These are phyloP conservation scores for Listronotus bonariensis DNA, from an alignment of 1,140 invertebrate species.

Conservation along the genomic window DNA sequence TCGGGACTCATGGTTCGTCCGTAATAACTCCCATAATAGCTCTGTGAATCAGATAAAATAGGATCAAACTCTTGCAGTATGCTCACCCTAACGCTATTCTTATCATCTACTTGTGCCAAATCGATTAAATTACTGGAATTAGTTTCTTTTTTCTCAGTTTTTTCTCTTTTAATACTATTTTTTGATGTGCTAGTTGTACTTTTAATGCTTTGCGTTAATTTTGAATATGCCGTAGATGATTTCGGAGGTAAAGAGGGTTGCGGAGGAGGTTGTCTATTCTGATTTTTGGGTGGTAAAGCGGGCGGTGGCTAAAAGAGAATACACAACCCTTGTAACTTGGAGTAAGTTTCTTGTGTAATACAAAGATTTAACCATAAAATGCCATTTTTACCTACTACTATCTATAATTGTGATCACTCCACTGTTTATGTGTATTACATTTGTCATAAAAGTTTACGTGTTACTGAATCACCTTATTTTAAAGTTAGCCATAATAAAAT, in stretches of 20 bases:
- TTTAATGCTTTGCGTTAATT: slow-evolving; percentile 14
- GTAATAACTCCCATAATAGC: slow-evolving; percentile 54
- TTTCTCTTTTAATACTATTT: slow-evolving; percentile 6
- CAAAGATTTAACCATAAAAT: no score
- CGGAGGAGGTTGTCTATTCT: slow-evolving; percentile 46
- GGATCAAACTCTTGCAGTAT: slow-evolving; percentile 85
- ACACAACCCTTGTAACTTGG: slow-evolving; percentile 5
- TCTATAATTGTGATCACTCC: background rate
- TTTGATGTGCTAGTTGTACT: background rate
- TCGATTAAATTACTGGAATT: slow-evolving; percentile 59
- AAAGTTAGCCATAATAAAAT: no score
- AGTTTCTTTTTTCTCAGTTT: slow-evolving; percentile 13
- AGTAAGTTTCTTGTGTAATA: no score
- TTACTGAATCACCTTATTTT: no score
- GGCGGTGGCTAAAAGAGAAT: slow-evolving; percentile 43
- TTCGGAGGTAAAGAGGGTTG: slow-evolving; percentile 33
- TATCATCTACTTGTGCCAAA: slow-evolving; percentile 55
- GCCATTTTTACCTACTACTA: no score
- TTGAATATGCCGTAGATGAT: slow-evolving; percentile 29
- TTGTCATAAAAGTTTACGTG: no score
- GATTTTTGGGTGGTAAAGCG: slow-evolving; percentile 52
- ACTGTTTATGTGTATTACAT: no score
- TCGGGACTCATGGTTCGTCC: slow-evolving; percentile 51
- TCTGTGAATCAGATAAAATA: slow-evolving; percentile 63
- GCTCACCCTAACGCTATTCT: slow-evolving; percentile 72